Percentiles rank a stretch among this genome's conserved stretches.
phyloP scores from a whole-genome alignment of 2,797 vertebrate species.

The Anniella stebbinsi region DNA sequence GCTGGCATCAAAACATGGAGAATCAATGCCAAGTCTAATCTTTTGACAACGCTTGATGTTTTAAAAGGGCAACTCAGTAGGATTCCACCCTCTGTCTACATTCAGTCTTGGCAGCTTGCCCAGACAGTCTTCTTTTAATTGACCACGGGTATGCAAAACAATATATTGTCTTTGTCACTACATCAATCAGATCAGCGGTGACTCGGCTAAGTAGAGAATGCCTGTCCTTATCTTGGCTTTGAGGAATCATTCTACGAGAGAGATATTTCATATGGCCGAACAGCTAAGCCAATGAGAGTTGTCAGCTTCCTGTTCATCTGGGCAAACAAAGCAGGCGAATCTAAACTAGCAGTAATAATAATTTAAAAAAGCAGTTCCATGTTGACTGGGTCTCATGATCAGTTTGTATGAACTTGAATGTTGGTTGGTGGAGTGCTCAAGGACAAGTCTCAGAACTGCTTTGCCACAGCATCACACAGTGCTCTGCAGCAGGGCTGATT shows the following conservation, averaged over 20 bases:
- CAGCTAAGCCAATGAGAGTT: conserved; percentile 14
- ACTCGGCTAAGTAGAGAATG: not conserved
- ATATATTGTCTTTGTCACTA: conserved; percentile 21
- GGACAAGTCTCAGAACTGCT: not conserved
- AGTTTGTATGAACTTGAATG: not conserved
- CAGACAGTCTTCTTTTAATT: conserved; percentile 35
- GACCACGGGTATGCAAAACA: conserved; percentile 13
- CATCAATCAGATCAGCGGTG: conserved; percentile 35
- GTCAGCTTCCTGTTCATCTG: not conserved
- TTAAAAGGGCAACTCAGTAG: conserved; percentile 15
- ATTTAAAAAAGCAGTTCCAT: not conserved
- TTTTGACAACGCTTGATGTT: conserved; percentile 23
- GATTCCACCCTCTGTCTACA: not conserved
- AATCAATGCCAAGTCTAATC: not conserved
- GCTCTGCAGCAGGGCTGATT: not conserved
- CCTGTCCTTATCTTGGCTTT: conserved; percentile 30
- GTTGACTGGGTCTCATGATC: not conserved
- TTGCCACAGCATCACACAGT: not conserved
- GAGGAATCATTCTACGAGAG: conserved; percentile 1
- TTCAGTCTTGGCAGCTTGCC: not conserved
- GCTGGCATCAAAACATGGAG: conserved; percentile 24
- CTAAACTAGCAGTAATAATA: not conserved
- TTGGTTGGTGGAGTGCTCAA: not conserved
- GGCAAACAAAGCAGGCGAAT: not conserved
- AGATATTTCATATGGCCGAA: conserved; percentile 7